phyloP scores from a whole-genome alignment of 2,113 vertebrate species.

The Xiphophorus couchianus region DNA sequence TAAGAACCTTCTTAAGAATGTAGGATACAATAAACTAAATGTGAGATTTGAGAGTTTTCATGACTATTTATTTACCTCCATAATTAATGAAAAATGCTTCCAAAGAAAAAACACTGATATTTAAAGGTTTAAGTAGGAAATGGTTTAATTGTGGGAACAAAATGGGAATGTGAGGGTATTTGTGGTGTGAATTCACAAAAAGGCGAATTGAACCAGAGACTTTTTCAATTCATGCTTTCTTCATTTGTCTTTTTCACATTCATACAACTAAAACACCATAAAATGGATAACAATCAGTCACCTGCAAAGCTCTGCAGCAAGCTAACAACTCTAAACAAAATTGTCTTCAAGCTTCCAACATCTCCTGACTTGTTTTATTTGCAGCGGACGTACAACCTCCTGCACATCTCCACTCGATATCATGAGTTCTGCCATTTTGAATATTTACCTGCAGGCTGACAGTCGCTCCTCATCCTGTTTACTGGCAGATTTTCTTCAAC shows the following conservation, averaged over 20 bases:
- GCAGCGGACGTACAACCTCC: neutral
- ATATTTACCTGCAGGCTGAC: slow-evolving; percentile 59
- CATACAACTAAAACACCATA: slow-evolving; percentile 20
- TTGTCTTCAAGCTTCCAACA: neutral
- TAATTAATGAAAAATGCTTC: too few relatives aligned
- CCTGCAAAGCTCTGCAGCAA: slow-evolving; percentile 6
- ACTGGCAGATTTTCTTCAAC: slow-evolving; percentile 32
- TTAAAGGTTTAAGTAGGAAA: too few relatives aligned
- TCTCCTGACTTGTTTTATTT: slow-evolving; percentile 1
- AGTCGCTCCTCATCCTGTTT: slow-evolving; percentile 31
- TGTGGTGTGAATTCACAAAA: neutral
- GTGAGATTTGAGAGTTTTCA: neutral
- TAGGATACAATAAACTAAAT: neutral
- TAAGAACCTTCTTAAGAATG: neutral
- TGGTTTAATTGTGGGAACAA: too few relatives aligned
- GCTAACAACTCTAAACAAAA: neutral
- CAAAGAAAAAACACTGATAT: too few relatives aligned
- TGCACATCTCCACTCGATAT: slow-evolving; percentile 1
- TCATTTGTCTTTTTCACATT: neutral
- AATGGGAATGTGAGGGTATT: neutral
- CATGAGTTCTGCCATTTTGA: neutral
- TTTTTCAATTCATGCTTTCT: neutral
- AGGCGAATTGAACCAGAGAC: neutral
- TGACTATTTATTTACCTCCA: too few relatives aligned
- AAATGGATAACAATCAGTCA: slow-evolving; percentile 39